A percentile compares a stretch with the other conserved stretches of the same genome.
Conservation (phyloP, 2,888 invertebrate genomes). For the Coleophora deauratella region DNA sequence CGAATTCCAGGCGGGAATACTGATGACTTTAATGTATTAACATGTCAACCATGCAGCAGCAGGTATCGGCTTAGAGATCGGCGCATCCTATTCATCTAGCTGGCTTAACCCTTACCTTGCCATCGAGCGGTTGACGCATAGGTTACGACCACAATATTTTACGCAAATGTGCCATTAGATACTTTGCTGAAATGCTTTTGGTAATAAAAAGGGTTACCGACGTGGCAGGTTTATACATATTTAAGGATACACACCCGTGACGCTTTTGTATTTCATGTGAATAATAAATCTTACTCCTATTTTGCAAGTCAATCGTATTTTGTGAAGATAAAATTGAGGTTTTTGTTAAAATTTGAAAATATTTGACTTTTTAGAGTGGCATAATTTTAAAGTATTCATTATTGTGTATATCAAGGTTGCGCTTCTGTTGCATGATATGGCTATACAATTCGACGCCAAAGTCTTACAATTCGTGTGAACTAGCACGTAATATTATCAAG, state of each 20-base stretch:
- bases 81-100: constrained; percentile 52
- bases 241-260: too few relatives aligned
- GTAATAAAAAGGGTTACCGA: constrained; percentile 4
- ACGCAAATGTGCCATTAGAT: constrained; percentile 24
- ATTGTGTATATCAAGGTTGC: too few relatives aligned
- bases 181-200: constrained; percentile 8
- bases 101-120: constrained; percentile 50
- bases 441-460: not conserved
- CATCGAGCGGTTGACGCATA: constrained; percentile 36
- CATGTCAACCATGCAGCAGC: constrained; percentile 42
- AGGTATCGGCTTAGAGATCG: constrained; percentile 41
- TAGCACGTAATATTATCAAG: constrained; percentile 10
- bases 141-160: constrained; percentile 47
- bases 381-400: too few relatives aligned
- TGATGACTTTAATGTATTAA: constrained; percentile 22
- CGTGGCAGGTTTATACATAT: not conserved
- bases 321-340: too few relatives aligned
- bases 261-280: too few relatives aligned
- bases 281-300: too few relatives aligned
- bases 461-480: constrained; percentile 14
- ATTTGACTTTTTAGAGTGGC: too few relatives aligned
- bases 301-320: too few relatives aligned
- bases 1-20: too few relatives aligned
- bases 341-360: too few relatives aligned
- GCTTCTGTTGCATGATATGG: too few relatives aligned